Evolutionary conservation across 2,113 vertebrate genomes (phyloP), one percentile per base, ranked within the genome.

Genomic region (Eretmochelys imbricata): DNA sequence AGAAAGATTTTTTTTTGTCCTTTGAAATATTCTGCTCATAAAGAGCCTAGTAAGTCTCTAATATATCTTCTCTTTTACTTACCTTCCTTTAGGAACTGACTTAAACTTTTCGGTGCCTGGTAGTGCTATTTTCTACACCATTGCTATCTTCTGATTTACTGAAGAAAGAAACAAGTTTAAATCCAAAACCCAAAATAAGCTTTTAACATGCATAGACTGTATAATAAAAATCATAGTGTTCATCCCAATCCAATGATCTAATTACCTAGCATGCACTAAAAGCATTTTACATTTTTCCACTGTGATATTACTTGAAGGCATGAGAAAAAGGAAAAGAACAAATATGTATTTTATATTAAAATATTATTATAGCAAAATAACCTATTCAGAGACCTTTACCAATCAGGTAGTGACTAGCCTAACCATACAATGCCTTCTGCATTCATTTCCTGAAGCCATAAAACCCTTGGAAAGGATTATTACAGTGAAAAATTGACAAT

Each of bases 61-160:
- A 4, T 78, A 5, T 29, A 1, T 80, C 84, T 82, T 11, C 85
- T 20, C 14, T 50, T n/a, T 84, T 89, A 51, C 91, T 80, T 83
- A 97, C 95, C 88, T 80, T 78, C 53, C 10, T 79, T 80, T 19
- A n/a, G 22, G n/a, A 94, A 93, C 2, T 5, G 27, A 95, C 85
- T 97, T 97, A 98, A 83, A 3, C 91, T 89, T 87, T 98, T 87
- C 97, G 97, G 20, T 97, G 96, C 35, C 96, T 94, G 46, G 97
- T 85, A 8, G 51, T 91, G 82, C 87, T 97, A 17, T 69, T 92
- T 94, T 97, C 94, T n/a, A 89, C 20, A 50, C 94, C 91, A 35
- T 94, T 89, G 69, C 81, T 93, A 5, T 98, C 98, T 53, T 98
- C 98, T 22, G 97, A 96, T 94, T 98, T 98, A 81, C 98, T 99